A percentile compares a stretch with the other conserved stretches of the same genome.
phyloP scores from a whole-genome alignment of 2,797 vertebrate genomes.

The Myoxocephalus aenaeus region DNA sequence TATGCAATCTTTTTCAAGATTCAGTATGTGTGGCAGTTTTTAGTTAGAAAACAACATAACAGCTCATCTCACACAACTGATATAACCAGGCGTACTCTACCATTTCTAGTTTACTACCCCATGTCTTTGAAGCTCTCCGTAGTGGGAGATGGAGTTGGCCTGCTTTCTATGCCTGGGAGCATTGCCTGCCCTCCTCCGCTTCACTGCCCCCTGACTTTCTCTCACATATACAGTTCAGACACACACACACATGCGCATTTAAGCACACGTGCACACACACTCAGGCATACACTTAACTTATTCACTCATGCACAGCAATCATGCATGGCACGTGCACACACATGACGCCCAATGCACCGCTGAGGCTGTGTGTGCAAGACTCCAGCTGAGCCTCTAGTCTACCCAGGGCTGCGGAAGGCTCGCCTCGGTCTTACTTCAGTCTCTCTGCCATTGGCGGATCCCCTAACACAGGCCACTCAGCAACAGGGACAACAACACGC shows the following conservation, averaged over 20 bases:
- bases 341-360: slow-evolving; percentile 50
- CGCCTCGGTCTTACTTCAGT: slow-evolving; percentile 31
- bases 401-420: slow-evolving; percentile 36
- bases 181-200: slow-evolving; percentile 79
- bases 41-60: slow-evolving; percentile 25
- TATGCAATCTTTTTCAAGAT: not conserved
- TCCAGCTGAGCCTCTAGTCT: slow-evolving; percentile 77
- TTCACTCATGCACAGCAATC: slow-evolving; percentile 66
- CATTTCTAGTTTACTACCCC: slow-evolving; percentile 37
- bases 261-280: slow-evolving; percentile 31
- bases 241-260: slow-evolving; percentile 23
- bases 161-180: slow-evolving; percentile 82
- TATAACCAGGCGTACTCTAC: slow-evolving; percentile 32
- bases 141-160: slow-evolving; percentile 75
- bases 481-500: slow-evolving; percentile 36
- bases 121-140: slow-evolving; percentile 61
- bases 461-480: slow-evolving; percentile 35
- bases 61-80: slow-evolving; percentile 43
- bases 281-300: slow-evolving; percentile 45
- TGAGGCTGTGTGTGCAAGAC: slow-evolving; percentile 52
- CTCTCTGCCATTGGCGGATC: slow-evolving; percentile 45
- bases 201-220: slow-evolving; percentile 74
- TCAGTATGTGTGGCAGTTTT: not conserved
- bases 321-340: slow-evolving; percentile 64
- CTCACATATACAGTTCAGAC: slow-evolving; percentile 57